Evolutionary conservation across 2,797 vertebrate species (phyloP).

Genomic region (Crenuchus spilurus): DNA sequence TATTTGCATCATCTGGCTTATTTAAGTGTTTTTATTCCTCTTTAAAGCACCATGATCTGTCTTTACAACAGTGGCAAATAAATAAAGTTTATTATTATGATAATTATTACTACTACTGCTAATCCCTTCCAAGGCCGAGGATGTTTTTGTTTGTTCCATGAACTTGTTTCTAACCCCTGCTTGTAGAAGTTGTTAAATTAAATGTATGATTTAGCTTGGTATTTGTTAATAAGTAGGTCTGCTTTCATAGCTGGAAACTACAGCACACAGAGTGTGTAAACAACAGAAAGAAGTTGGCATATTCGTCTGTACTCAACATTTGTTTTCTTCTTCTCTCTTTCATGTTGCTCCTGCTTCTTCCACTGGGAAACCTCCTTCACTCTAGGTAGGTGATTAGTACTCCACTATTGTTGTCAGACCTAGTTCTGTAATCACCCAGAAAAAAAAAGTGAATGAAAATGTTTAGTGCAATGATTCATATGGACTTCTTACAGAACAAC

Average conservation of each 20-base stretch:
- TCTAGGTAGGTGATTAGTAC: conserved; percentile 22
- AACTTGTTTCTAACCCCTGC: conserved; percentile 6
- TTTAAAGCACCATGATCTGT: background rate
- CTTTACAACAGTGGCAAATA: background rate
- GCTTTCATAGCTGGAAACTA: conserved; percentile 12
- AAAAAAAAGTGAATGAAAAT: background rate
- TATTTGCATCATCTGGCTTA: background rate
- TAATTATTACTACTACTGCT: background rate
- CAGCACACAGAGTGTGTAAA: conserved; percentile 4
- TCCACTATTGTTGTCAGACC: conserved; percentile 5
- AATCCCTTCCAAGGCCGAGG: background rate
- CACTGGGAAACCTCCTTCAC: conserved; percentile 11
- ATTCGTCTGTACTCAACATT: conserved; percentile 5
- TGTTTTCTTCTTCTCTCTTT: conserved; percentile 8
- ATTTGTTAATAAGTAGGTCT: conserved; percentile 21
- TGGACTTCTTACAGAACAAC: background rate
- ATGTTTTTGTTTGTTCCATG: conserved; percentile 2
- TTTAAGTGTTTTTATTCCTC: background rate
- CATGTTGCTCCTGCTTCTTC: conserved; percentile 24
- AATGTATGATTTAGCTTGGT: conserved; percentile 5
- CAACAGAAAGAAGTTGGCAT: conserved; percentile 16
- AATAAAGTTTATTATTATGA: background rate
- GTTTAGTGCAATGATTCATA: background rate
- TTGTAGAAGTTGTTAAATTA: conserved; percentile 15
- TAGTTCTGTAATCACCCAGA: conserved; percentile 12